Percentiles rank a stretch among this genome's conserved stretches.
phyloP scores from a whole-genome alignment of 1,140 invertebrate genomes.

The Drosophila ananassae region DNA sequence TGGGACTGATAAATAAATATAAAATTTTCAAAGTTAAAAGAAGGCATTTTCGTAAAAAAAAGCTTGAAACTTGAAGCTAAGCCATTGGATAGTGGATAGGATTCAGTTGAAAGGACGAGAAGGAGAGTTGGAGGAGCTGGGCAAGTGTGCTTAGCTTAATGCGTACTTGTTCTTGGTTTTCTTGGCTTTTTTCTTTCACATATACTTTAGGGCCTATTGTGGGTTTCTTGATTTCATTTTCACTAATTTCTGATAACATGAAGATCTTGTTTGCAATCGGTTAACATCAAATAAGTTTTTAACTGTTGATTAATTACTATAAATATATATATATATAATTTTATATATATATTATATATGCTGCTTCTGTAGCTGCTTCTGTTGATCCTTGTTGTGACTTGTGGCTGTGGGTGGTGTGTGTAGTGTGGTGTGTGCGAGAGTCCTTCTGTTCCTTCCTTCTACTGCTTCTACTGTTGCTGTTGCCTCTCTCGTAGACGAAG shows the following conservation, averaged over 20 bases:
- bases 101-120: slow-evolving; percentile 7
- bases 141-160: slow-evolving; percentile 24
- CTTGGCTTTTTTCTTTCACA: slow-evolving; percentile 6
- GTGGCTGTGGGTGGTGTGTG: slow-evolving; percentile 2
- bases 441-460: slow-evolving; percentile 3
- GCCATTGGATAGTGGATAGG: slow-evolving; percentile 1
- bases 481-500: slow-evolving; percentile 12
- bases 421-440: slow-evolving; percentile 4
- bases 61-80: slow-evolving; percentile 9
- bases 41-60: background rate
- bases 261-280: slow-evolving; percentile 49
- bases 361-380: slow-evolving; percentile 10
- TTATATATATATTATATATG: slow-evolving; percentile 17
- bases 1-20: slow-evolving; percentile 21
- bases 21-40: background rate
- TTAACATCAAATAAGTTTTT: slow-evolving; percentile 61
- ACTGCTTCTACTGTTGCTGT: slow-evolving; percentile 6
- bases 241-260: slow-evolving; percentile 54
- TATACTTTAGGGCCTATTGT: slow-evolving; percentile 36
- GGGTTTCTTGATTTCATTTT: slow-evolving; percentile 21
- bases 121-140: slow-evolving; percentile 18
- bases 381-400: slow-evolving; percentile 40
- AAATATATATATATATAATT: slow-evolving; percentile 17
- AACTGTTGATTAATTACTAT: slow-evolving; percentile 50
- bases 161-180: background rate